Percentiles rank a stretch among this genome's conserved stretches.
Conservation (phyloP, 2,888 invertebrate species). For the Pseudeuparius sepicola region DNA sequence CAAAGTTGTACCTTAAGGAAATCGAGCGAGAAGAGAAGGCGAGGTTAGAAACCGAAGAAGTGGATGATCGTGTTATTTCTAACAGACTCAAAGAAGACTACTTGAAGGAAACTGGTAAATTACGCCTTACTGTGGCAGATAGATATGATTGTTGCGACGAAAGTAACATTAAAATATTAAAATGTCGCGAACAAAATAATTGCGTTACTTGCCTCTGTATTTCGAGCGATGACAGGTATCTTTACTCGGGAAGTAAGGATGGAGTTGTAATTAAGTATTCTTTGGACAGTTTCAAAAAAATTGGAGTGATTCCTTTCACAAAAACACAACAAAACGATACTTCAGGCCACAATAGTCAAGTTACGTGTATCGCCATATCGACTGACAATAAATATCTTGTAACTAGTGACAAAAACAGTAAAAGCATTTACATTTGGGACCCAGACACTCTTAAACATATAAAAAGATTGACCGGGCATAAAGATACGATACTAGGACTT, state of each 20-base stretch:
- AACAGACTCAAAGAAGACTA: slow-evolving; percentile 74
- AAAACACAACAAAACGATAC: slow-evolving; percentile 24
- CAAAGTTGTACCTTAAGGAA: slow-evolving; percentile 82
- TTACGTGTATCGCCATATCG: slow-evolving; percentile 62
- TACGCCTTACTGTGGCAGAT: slow-evolving; percentile 66
- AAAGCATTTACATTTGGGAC: slow-evolving; percentile 75
- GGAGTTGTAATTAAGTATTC: slow-evolving; percentile 80
- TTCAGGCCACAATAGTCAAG: slow-evolving; percentile 35
- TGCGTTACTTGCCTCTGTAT: slow-evolving; percentile 74
- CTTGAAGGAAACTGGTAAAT: slow-evolving; percentile 74
- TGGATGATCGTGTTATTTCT: slow-evolving; percentile 57
- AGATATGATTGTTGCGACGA: slow-evolving; percentile 40
- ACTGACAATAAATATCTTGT: slow-evolving; percentile 75
- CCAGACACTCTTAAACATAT: slow-evolving; percentile 64
- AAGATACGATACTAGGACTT: slow-evolving; percentile 62
- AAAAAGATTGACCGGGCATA: slow-evolving; percentile 73
- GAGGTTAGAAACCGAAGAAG: slow-evolving; percentile 54
- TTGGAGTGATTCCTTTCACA: slow-evolving; percentile 45
- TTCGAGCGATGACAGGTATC: slow-evolving; percentile 57
- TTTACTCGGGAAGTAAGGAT: slow-evolving; percentile 84
- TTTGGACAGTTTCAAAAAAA: slow-evolving; percentile 51
- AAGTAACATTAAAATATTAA: slow-evolving; percentile 43
- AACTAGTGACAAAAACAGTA: slow-evolving; percentile 52
- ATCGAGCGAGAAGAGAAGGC: slow-evolving; percentile 72
- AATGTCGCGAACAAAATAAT: slow-evolving; percentile 67